A percentile compares a stretch with the other conserved stretches of the same genome.
phyloP scores from a whole-genome alignment of 2,797 vertebrate species.

The Avahi laniger region DNA sequence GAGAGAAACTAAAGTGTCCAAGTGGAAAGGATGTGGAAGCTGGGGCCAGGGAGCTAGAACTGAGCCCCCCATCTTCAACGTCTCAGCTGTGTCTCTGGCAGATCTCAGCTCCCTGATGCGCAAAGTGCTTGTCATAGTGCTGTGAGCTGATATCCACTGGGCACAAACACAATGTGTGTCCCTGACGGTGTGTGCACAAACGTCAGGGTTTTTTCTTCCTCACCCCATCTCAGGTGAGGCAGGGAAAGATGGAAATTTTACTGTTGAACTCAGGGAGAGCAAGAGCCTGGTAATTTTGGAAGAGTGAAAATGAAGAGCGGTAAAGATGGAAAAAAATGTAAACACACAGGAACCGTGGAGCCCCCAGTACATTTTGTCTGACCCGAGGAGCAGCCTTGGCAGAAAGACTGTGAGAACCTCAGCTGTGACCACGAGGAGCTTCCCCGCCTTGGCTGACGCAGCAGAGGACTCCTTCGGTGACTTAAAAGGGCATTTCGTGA shows the following conservation, averaged over 20 bases:
- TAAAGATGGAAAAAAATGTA: not conserved
- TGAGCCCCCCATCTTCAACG: rapidly evolving
- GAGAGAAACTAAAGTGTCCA: not conserved
- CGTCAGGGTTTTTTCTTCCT: rapidly evolving
- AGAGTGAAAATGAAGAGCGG: not conserved
- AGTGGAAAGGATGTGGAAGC: rapidly evolving
- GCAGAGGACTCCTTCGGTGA: not conserved
- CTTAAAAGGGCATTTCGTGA: not conserved
- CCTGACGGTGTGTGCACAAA: rapidly evolving
- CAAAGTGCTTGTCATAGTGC: not conserved
- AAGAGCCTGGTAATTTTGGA: not conserved
- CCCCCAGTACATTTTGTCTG: not conserved
- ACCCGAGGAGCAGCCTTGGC: not conserved
- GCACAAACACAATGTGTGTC: not conserved
- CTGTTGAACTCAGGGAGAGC: not conserved
- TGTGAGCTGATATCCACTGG: rapidly evolving
- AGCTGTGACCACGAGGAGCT: rapidly evolving
- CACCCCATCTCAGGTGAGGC: not conserved
- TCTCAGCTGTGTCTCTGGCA: not conserved
- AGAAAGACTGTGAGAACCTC: not conserved
- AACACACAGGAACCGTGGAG: too few relatives aligned
- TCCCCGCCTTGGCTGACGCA: not conserved
- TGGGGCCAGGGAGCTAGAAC: not conserved
- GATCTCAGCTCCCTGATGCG: not conserved
- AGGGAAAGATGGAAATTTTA: not conserved